Conservation (phyloP, 1,140 invertebrate genomes). For the Frieseomelitta varia region DNA sequence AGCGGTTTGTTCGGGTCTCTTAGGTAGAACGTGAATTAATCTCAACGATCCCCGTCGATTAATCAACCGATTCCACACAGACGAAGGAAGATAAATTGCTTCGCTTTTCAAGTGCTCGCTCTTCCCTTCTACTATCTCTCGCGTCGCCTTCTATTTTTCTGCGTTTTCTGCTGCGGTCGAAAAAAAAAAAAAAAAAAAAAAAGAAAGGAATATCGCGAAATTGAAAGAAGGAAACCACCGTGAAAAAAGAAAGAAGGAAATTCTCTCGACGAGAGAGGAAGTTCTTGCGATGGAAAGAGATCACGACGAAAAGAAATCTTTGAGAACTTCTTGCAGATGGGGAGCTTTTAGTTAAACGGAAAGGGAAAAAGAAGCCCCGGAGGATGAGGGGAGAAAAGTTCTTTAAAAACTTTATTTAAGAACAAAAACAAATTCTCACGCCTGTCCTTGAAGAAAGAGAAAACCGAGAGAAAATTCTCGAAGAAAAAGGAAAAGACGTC, state of each 20-base stretch:
- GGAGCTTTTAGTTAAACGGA: background rate
- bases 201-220: no score
- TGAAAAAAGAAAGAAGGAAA: background rate
- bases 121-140: background rate
- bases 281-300: background rate
- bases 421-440: background rate
- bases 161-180: background rate
- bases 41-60: conserved; percentile 26
- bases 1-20: background rate
- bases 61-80: conserved; percentile 14
- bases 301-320: background rate
- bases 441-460: background rate
- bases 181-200: background rate
- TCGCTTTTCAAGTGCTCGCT: conserved; percentile 4
- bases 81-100: conserved; percentile 21
- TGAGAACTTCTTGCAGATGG: background rate
- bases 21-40: conserved; percentile 18
- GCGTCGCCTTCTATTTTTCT: background rate
- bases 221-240: background rate
- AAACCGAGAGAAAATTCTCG: background rate
- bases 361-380: background rate
- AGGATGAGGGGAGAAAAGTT: background rate
- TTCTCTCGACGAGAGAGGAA: background rate
- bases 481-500: no score
- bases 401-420: background rate